Conservation (phyloP, 1,140 invertebrate genomes). For the Ceratitis capitata region DNA sequence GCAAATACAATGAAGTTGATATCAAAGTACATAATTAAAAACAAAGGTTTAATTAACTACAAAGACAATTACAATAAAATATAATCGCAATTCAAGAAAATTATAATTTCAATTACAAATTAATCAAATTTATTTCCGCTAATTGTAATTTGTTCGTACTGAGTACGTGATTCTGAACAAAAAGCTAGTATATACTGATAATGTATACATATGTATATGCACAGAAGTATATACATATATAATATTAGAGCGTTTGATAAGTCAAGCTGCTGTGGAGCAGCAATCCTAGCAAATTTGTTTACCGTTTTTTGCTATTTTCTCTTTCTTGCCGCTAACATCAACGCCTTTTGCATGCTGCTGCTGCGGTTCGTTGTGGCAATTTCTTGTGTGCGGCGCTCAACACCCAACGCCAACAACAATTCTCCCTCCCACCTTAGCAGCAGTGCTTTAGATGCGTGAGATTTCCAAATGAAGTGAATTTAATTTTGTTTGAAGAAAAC, state of each 20-base stretch:
- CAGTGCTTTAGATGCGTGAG: not conserved
- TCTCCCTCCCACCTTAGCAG: not conserved
- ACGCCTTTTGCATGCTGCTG: not conserved
- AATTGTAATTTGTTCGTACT: not conserved
- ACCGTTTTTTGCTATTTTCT: not conserved
- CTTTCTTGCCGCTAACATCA: not conserved
- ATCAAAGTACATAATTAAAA: too few species aligned
- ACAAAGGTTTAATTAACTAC: too few species aligned
- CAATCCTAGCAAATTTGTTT: not conserved
- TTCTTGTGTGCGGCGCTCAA: not conserved
- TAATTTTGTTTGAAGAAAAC: not conserved
- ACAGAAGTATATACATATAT: not conserved
- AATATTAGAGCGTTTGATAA: not conserved
- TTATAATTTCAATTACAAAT: not conserved
- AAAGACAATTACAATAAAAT: not conserved
- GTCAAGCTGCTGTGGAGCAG: not conserved
- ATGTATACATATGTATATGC: not conserved
- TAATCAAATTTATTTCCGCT: not conserved
- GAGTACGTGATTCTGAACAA: too few species aligned
- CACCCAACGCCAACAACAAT: not conserved
- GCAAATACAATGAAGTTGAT: too few species aligned
- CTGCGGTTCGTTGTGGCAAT: not conserved
- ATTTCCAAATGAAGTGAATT: conserved; percentile 27
- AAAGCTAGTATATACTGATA: too few species aligned
- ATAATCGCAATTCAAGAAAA: not conserved